phyloP scores from a whole-genome alignment of 2,888 invertebrate genomes.

The Caradrina kadenii region DNA sequence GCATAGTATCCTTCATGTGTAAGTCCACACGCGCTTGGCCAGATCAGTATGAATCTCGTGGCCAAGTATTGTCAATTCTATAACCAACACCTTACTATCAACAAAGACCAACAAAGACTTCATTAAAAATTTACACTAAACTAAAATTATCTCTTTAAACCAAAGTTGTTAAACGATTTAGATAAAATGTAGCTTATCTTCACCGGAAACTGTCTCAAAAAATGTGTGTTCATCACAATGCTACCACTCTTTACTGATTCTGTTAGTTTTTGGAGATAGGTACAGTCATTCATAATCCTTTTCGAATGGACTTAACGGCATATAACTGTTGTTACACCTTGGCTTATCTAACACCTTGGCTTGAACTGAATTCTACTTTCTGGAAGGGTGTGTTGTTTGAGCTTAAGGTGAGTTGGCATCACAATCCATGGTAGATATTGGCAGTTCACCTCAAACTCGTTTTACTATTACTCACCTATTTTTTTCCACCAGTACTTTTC shows the following conservation, averaged over 20 bases:
- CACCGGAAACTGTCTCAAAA: slow-evolving; percentile 50
- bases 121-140: slow-evolving; percentile 39
- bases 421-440: no score
- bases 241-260: slow-evolving; percentile 48
- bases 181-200: slow-evolving; percentile 56
- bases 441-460: no score
- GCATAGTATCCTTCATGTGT: no score
- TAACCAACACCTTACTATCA: slow-evolving; percentile 16
- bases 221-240: slow-evolving; percentile 41
- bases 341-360: no score
- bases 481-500: no score
- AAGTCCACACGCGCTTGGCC: no score
- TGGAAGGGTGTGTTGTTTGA: no score
- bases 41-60: not conserved
- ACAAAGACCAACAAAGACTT: slow-evolving; percentile 27
- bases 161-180: slow-evolving; percentile 57
- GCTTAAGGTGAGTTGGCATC: no score
- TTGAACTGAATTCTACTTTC: no score
- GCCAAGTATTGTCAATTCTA: not conserved
- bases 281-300: slow-evolving; percentile 22
- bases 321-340: not conserved
- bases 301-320: not conserved
- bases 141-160: slow-evolving; percentile 43
- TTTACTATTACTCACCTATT: no score
- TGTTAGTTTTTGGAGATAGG: slow-evolving; percentile 15